Percentiles rank a stretch among this genome's conserved stretches.
Conservation (phyloP, 2,113 vertebrate genomes). For the Nansenia antarctica region DNA sequence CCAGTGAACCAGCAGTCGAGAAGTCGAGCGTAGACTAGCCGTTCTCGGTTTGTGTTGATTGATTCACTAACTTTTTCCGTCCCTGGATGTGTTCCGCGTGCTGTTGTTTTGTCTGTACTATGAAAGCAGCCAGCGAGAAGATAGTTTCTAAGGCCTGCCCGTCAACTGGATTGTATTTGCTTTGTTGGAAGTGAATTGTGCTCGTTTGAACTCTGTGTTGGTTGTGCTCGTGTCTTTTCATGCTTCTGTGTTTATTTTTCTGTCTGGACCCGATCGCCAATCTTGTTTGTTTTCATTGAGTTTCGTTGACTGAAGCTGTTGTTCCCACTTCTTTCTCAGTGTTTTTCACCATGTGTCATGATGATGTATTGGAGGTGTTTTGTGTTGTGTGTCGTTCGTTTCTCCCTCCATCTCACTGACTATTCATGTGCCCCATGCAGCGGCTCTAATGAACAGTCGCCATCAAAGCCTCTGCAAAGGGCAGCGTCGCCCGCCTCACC, state of each 20-base stretch:
- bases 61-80: too few relatives aligned
- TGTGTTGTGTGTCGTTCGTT: constrained; percentile 1
- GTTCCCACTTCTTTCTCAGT: neutral
- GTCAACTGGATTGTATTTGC: too few relatives aligned
- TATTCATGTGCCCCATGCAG: constrained; percentile 47
- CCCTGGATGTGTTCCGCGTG: too few relatives aligned
- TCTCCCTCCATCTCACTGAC: constrained; percentile 1
- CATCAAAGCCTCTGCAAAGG: constrained; percentile 60
- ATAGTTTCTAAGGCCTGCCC: too few relatives aligned
- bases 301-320: neutral
- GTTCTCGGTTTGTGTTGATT: too few relatives aligned
- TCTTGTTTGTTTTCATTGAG: neutral
- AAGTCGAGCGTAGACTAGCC: too few relatives aligned
- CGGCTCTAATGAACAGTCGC: constrained; percentile 46
- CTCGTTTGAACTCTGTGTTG: too few relatives aligned
- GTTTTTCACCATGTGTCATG: neutral
- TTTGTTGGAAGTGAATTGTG: too few relatives aligned
- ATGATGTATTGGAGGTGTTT: neutral
- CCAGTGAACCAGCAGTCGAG: too few relatives aligned
- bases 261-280: too few relatives aligned
- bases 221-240: neutral
- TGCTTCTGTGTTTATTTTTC: neutral
- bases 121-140: too few relatives aligned
- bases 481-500: constrained; percentile 39
- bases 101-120: too few relatives aligned